These are phyloP conservation scores for Ichneumoninae sp. DNA, from an alignment of 2,888 invertebrate genomes.

Conservation along the genomic window DNA sequence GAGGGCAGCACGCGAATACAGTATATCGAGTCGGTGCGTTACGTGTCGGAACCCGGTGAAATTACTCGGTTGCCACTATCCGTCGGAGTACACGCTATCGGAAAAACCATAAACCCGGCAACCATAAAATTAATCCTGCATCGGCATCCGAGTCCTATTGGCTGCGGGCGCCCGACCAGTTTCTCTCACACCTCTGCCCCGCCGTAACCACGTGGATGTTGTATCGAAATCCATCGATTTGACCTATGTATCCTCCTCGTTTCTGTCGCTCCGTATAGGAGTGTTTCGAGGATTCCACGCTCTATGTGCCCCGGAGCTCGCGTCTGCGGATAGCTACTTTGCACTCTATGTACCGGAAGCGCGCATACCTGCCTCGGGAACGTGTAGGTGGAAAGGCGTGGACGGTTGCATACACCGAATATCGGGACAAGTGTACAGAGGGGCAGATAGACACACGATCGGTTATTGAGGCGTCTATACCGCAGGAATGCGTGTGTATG, in stretches of 20 bases:
- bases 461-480: background rate
- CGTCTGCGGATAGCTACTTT: background rate
- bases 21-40: slow-evolving; percentile 2
- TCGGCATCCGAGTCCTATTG: slow-evolving; percentile 25
- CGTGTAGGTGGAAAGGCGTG: background rate
- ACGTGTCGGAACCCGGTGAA: slow-evolving; percentile 19
- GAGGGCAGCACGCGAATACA: background rate
- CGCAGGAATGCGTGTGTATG: slow-evolving; percentile 31
- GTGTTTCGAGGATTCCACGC: background rate
- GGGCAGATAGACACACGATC: background rate
- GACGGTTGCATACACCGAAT: background rate
- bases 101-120: slow-evolving; percentile 70
- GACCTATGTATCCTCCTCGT: background rate
- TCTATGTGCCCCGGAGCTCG: background rate
- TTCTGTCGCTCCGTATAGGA: background rate
- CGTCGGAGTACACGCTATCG: slow-evolving; percentile 60
- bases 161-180: slow-evolving; percentile 35
- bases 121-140: slow-evolving; percentile 69
- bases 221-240: background rate
- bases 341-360: background rate
- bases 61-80: slow-evolving; percentile 22
- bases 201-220: background rate
- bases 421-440: background rate
- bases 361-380: background rate
- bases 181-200: slow-evolving; percentile 16